Percentiles rank a stretch among this genome's conserved stretches.
phyloP scores from a whole-genome alignment of 2,797 vertebrate species.

The Sphaeramia orbicularis region DNA sequence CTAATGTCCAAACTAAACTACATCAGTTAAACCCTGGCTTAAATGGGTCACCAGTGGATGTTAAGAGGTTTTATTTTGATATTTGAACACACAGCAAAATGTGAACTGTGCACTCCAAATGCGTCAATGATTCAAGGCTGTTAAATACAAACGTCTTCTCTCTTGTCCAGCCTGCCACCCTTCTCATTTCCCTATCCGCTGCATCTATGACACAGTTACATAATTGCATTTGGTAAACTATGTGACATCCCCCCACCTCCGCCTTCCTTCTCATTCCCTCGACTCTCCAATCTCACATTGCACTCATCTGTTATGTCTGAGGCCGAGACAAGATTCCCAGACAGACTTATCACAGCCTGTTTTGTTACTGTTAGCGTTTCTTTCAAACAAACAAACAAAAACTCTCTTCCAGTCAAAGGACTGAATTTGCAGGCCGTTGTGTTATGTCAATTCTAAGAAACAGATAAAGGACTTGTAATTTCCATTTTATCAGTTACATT shows the following conservation, averaged over 20 bases:
- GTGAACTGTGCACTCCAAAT: neutral
- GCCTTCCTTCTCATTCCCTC: slow-evolving; percentile 9
- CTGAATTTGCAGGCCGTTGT: slow-evolving; percentile 17
- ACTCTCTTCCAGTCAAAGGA: slow-evolving; percentile 33
- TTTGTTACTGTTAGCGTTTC: slow-evolving; percentile 71
- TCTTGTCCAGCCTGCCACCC: slow-evolving; percentile 22
- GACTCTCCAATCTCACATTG: slow-evolving; percentile 56
- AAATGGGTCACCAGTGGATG: too few relatives aligned
- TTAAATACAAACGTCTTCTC: slow-evolving; percentile 3
- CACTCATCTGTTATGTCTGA: slow-evolving; percentile 80
- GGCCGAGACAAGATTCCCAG: slow-evolving; percentile 80
- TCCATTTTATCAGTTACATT: slow-evolving; percentile 37
- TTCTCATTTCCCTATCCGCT: slow-evolving; percentile 53
- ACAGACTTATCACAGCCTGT: slow-evolving; percentile 82
- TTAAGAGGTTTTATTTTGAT: too few relatives aligned
- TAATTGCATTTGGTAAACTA: slow-evolving; percentile 79
- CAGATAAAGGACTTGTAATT: slow-evolving; percentile 46
- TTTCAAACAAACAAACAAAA: slow-evolving; percentile 39
- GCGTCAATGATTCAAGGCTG: neutral
- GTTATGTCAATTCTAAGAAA: slow-evolving; percentile 50
- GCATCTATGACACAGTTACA: slow-evolving; percentile 73
- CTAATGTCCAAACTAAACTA: too few relatives aligned
- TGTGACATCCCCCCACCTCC: slow-evolving; percentile 50
- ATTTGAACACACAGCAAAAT: neutral
- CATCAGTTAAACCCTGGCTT: too few relatives aligned